phyloP scores from a whole-genome alignment of 2,113 vertebrate species.

The Oryzias celebensis region DNA sequence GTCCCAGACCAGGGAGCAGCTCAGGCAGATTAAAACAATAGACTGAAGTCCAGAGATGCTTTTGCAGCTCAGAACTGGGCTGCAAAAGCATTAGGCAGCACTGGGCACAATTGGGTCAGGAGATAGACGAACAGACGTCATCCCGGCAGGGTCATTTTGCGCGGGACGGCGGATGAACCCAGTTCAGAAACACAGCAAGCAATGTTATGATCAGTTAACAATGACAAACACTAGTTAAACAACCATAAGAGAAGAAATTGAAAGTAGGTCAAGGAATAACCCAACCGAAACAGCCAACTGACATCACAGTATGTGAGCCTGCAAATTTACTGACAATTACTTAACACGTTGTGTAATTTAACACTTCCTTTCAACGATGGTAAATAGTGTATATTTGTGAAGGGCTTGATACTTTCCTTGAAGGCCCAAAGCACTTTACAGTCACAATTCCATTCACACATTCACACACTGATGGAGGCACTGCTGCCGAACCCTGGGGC shows the following conservation, averaged over 20 bases:
- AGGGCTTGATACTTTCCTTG: no score
- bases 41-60: constrained; percentile 19
- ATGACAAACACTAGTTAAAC: neutral
- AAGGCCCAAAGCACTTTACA: no score
- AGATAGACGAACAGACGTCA: constrained; percentile 27
- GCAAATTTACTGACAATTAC: no score
- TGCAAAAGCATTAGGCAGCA: constrained; percentile 32
- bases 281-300: neutral
- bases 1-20: constrained; percentile 7
- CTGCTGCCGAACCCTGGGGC: no score
- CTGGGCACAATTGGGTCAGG: constrained; percentile 61
- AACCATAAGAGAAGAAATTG: constrained; percentile 1
- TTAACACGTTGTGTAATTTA: no score
- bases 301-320: neutral
- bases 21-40: constrained; percentile 49
- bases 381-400: no score
- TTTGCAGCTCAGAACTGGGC: constrained; percentile 26
- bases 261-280: neutral
- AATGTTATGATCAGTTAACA: constrained; percentile 2
- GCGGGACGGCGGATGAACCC: constrained; percentile 28
- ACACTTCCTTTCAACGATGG: no score
- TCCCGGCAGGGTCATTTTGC: neutral
- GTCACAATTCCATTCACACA: no score
- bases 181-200: constrained; percentile 41
- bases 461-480: no score